Base-by-base conservation (phyloP, 2,113 vertebrate genomes). In the Nesoenas mayeri region DNA sequence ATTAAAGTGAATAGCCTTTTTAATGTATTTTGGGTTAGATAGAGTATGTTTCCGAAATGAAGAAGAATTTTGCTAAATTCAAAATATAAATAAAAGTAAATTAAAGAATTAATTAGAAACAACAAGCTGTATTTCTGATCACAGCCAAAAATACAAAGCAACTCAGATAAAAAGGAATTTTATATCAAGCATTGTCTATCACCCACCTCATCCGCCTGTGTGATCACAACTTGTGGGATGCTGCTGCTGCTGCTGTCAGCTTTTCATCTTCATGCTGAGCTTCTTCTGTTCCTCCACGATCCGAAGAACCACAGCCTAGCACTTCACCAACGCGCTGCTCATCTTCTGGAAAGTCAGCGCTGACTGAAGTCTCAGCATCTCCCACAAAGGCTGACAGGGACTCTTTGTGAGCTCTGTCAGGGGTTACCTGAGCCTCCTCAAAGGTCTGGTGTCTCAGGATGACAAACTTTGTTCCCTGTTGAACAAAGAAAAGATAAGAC, bases 161-260 rank as follows among this genome's bases (percentile, higher is more conserved):
- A 98, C 95, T 91, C 95, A 98, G 97, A 98, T 97, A 97, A 98
- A 98, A 98, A 97, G 96, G 98, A 98, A 98, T 98, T 98, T 97
- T 95, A 93, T 96, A 98, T 96, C 97, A 98, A 97, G 95, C 97
- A 97, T 98, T 98, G 98, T 98, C 98, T 98, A 97, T 98, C 98
- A 98, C 97, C 97, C 93, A 98, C 96, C 97, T 98, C 97, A 96
- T 96, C 97, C 97, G 97, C 97, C 97, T 96, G 94, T 97, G 96
- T 98, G 96, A 98, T 98, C 98, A 97, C 93, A 91, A 95, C 97
- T 96, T 97, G 95, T 28, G 66, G 94, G 70, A 88, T 64, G 47
- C 73, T 50, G 62, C 89, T 50, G 62, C 89, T 50, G 51, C 69
- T 79, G 94, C 97, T 97, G 91, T 97, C 96, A 97, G 94, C 90